Evolutionary conservation across 1,140 invertebrate species (phyloP).

Genomic region (Olivierus martensii): DNA sequence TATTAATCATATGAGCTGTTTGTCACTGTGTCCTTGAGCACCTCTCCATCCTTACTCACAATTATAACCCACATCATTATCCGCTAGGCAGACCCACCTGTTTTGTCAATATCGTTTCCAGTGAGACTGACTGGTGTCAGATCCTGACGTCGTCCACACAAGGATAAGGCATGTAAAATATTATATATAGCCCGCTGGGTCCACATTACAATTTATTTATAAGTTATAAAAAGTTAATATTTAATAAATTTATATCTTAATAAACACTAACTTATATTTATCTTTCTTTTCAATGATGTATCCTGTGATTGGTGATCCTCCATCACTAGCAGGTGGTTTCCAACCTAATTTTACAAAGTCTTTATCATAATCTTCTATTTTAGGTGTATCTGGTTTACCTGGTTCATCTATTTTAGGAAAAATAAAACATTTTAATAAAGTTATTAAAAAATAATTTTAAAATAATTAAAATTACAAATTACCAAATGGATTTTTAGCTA

Average conservation of each 20-base stretch:
- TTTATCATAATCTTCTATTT: slow-evolving; percentile 79
- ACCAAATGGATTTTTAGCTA: slow-evolving; percentile 97
- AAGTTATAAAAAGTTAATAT: neutral
- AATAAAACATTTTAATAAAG: neutral
- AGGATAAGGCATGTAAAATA: too few species aligned
- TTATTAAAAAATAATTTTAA: too few species aligned
- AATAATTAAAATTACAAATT: slow-evolving; percentile 28
- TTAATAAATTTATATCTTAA: neutral
- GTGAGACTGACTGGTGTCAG: too few species aligned
- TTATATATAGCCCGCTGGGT: too few species aligned
- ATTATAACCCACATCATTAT: too few species aligned
- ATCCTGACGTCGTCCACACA: too few species aligned
- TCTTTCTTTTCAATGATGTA: slow-evolving; percentile 95
- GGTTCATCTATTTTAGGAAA: slow-evolving; percentile 45
- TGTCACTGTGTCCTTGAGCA: too few species aligned
- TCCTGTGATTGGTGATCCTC: slow-evolving; percentile 75
- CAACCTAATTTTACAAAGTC: slow-evolving; percentile 94
- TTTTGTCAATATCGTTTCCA: too few species aligned
- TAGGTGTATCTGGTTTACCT: slow-evolving; percentile 70
- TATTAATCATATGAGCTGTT: too few species aligned
- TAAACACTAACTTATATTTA: slow-evolving; percentile 44
- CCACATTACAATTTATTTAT: too few species aligned
- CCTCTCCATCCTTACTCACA: too few species aligned
- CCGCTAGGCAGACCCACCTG: too few species aligned
- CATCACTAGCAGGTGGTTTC: slow-evolving; percentile 68